Base-by-base conservation (phyloP, 2,113 vertebrate species). In the Ophthalmolycus amberensis region DNA sequence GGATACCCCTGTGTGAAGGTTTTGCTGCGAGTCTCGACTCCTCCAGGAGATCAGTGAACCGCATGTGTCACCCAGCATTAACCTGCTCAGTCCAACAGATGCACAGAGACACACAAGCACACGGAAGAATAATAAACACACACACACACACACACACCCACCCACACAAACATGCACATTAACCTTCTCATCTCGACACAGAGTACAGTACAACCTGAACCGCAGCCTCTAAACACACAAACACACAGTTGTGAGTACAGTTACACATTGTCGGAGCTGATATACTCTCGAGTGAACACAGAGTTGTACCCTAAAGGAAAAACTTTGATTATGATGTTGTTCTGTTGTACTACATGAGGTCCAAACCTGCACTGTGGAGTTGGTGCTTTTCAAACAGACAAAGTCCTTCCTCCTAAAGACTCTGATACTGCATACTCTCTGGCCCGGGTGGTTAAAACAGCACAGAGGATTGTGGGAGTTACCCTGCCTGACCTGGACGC, bases 21-120 rank as follows among this genome's bases (percentile, higher is more conserved):
- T 91, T 87, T 32, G 72, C 88, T 84, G 82, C 32, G 70, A 89
- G 86, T 93, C 91, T 91, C 86, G 93, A 92, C 90, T 94, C 91
- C 91, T 94, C 83, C 37, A 90, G 89, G 90, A 95, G 90, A 93
- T 94, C 91, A 93, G 90, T 91, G 93, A 95, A 91, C 87, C 71
- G 81, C 89, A 90, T 75, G 70, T 88, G 93, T 95, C 92, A 92
- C 88, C 85, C 75, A 75, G 90, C 90, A 95, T 94, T 94, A 95
- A 95, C 94, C 93, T 88, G 90, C 83, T 90, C 84, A 59, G 89
- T 89, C 85, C 83, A 79, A 81, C 70, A 80, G 87, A 93, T 85
- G 90, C 88, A 89, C 81, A n/a, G 73, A 86, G 82, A 86, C 82
- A 82, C 83, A 66, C 37, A 75, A n/a, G 66, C 80, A 77, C 59